Base-by-base conservation (phyloP, 35 echinoderm and acorn worm species). In the Eucidaris tribuloides region DNA sequence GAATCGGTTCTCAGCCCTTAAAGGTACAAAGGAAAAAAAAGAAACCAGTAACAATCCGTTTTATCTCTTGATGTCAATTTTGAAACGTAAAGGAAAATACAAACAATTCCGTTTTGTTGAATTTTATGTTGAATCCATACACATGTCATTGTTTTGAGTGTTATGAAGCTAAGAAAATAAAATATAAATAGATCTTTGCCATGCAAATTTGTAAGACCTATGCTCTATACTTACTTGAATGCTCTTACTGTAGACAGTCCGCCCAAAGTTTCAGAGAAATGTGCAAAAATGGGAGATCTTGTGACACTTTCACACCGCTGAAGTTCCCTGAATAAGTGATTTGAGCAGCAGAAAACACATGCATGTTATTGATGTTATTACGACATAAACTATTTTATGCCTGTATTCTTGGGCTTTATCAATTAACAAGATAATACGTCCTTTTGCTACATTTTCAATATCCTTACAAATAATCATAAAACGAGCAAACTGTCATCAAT, bases 1-100 rank as follows among this genome's bases (percentile, higher is more conserved):
- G 44, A 94, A 94, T 65, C 86, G 64, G 1, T 82, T 50, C 24
- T 89, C 58, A 57, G 79, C 60, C 62, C 92, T 94, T 36, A 84
- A 49, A 79, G n/a, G 35, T 2, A 66, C 28, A 7, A 46, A 39
- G 17, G 30, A 1, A 20, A 33, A 59, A 25, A 81, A 58, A 30
- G 27, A 56, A 62, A 82, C 14, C 9, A 35, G 13, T 22, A 9
- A 59, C n/a, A 41, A 68, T 20, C 19, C 13, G 9, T 80, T 29
- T 14, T 48, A 3, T 5, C 23, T 22, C 24, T 49, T 45, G 31
- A 2, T 7, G 27, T 24, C 7, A 24, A 66, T 9, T 24, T n/a
- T 14, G 27, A 28, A 28, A 66, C 13, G 31, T 66, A 66, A 24
- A 72, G 29, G 20, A 72, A 5, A 27, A 72, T 5, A 3, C 4